Evolutionary conservation across 1,140 invertebrate genomes (phyloP), one percentile per base, ranked within the genome.

Genomic region (Callitettix versicolor): DNA sequence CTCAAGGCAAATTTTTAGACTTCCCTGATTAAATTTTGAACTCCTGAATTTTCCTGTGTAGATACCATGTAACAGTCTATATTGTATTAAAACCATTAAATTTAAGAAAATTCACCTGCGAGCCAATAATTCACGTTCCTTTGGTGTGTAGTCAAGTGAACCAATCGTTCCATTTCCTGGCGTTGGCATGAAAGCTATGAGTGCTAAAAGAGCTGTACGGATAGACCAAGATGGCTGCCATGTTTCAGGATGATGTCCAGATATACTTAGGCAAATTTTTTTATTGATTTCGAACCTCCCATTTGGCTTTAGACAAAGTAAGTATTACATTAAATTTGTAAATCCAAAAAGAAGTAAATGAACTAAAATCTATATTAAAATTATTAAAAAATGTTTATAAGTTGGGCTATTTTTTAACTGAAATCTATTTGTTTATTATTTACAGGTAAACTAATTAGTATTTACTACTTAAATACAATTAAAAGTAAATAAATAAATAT

Each of bases 211-310:
- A 30, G 93, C 93, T 44, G 94, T 98, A 55, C 94, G 77, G 58
- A 97, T 94, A 42, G 91, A 95, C 94, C 93, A 97, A 14, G 89
- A 93, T 42, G 93, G 93, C 64, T 93, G 88, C 94, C 94, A 98
- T 14, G 90, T 93, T 71, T 97, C 94, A 14, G 94, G 94, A 73
- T 98, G 94, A 73, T 95, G 84, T n/a, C 91, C 91, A 61, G 92
- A 96, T 63, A 98, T 98, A 60, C 89, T 95, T 40, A 98, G 72
- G 70, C 94, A 98, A 66, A 98, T 95, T 71, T 97, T 96, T 69
- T 91, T 94, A 63, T 92, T 89, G 1, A 81, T 79, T 75, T 96
- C 91, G 78, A 97, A 98, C 58, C 94, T 77, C 42, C 94, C 94
- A 76, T 95, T 97, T 21, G 91, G 91, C 88, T 92, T 64, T 47